Base-by-base conservation (phyloP, 2,113 vertebrate species). In the Piaya cayana region DNA sequence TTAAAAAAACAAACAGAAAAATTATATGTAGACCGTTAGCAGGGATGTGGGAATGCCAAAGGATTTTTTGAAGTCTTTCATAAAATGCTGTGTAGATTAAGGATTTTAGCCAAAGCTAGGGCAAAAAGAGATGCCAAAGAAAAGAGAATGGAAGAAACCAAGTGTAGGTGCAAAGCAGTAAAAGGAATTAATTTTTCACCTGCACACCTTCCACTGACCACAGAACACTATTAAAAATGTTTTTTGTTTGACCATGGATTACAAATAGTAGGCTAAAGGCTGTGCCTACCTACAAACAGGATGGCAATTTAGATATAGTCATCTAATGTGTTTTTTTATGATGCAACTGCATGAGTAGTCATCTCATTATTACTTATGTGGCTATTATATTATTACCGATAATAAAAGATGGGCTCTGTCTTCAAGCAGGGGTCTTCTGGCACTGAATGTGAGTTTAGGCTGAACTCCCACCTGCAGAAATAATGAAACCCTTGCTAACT, bases 11-110 rank as follows among this genome's bases (percentile, higher is more conserved):
- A 21, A 53, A 36, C 16, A 68, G 49, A 32, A 89, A 77, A 65
- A 6, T 11, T 67, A 1, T 1, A 15, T 14, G 5, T 25, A 53
- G 23, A 14, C 25, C 37, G 3, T 20, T 15, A 32, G 60, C 1
- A 3, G 55, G 37, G 30, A 25, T 25, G 21, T 37, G 80, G 68
- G 49, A 47, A 49, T 1, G 30, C 17, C 45, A 42, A 49, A 25
- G n/a, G 59, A 65, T 37, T 80, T 79, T 14, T 42, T 6, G 26
- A 60, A 58, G 8, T 5, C 12, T 62, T 56, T 67, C n/a, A 27
- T 8, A 27, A 62, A 95, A 53, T 0, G 0, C 15, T 11, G 29
- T 6, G 15, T 15, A 26, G 45, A 58, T 53, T 21, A 69, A 80
- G 16, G 22, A 8, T 49, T 78, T 72, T n/a, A 80, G 17, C 32